A percentile compares a stretch with the other conserved stretches of the same genome.
Conservation (phyloP, 2,113 vertebrate species). For the Craseonycteris thonglongyai region DNA sequence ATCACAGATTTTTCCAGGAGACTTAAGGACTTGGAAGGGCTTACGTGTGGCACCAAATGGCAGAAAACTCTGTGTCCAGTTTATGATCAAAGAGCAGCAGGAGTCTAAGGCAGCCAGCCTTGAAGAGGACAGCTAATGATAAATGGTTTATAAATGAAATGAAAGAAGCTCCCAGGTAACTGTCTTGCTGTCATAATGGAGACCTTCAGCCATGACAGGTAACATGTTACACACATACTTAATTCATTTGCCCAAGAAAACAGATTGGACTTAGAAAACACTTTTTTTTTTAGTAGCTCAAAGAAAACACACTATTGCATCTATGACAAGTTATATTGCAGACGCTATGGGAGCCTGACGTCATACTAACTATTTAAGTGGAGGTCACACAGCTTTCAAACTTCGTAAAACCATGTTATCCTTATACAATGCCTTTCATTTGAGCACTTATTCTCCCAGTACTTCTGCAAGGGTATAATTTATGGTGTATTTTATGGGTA, state of each 20-base stretch:
- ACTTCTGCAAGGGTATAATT: slow-evolving; percentile 53
- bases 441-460: slow-evolving; percentile 6
- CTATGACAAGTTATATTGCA: background rate
- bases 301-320: background rate
- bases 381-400: slow-evolving; percentile 22
- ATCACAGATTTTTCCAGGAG: background rate
- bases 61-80: background rate
- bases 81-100: background rate
- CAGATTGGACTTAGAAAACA: background rate
- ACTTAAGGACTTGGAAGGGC: background rate
- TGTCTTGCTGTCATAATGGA: background rate
- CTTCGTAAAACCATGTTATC: slow-evolving; percentile 1
- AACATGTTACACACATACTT: background rate
- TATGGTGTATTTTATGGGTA: slow-evolving; percentile 67
- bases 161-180: background rate
- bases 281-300: background rate
- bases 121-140: background rate
- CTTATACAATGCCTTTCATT: slow-evolving; percentile 24
- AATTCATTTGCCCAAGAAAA: background rate
- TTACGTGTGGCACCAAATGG: background rate
- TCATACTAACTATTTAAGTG: slow-evolving; percentile 5
- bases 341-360: background rate
- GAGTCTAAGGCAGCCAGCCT: background rate
- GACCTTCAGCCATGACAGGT: background rate
- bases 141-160: background rate